A percentile compares a stretch with the other conserved stretches of the same genome.
phyloP scores from a whole-genome alignment of 1,140 invertebrate genomes.

The Drosophila burlai region DNA sequence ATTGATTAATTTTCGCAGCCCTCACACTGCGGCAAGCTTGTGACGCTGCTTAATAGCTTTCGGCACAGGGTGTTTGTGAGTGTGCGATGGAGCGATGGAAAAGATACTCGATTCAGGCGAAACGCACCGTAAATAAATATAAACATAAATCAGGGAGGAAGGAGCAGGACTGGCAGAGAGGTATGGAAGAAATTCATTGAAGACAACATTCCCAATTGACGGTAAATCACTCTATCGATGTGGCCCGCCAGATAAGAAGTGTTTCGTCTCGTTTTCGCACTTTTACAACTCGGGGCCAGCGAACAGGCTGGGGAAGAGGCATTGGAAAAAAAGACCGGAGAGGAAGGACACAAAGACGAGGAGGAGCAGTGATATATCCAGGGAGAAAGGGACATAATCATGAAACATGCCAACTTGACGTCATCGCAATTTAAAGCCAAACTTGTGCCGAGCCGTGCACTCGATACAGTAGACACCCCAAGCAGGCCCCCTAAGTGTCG shows the following conservation, averaged over 20 bases:
- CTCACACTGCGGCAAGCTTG: slow-evolving; percentile 29
- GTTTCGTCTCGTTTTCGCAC: slow-evolving; percentile 81
- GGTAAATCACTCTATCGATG: slow-evolving; percentile 85
- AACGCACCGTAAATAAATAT: slow-evolving; percentile 74
- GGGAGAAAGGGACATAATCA: slow-evolving; percentile 65
- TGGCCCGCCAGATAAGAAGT: slow-evolving; percentile 71
- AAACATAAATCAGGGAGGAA: slow-evolving; percentile 72
- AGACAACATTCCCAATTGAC: slow-evolving; percentile 84
- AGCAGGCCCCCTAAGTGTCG: slow-evolving; percentile 58
- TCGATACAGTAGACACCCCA: slow-evolving; percentile 47
- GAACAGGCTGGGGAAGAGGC: neutral
- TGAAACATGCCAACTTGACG: slow-evolving; percentile 76
- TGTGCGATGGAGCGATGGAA: slow-evolving; percentile 30
- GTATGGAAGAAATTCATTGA: slow-evolving; percentile 68
- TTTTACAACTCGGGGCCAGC: slow-evolving; percentile 61
- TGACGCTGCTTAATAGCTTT: slow-evolving; percentile 60
- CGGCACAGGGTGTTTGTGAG: slow-evolving; percentile 10
- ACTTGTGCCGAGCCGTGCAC: slow-evolving; percentile 28
- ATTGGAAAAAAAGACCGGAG: slow-evolving; percentile 1
- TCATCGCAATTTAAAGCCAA: slow-evolving; percentile 78
- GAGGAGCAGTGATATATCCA: slow-evolving; percentile 16
- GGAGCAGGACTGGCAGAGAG: slow-evolving; percentile 1
- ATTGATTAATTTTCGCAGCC: slow-evolving; percentile 67
- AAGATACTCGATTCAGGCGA: slow-evolving; percentile 53
- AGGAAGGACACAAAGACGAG: slow-evolving; percentile 32